A percentile compares a stretch with the other conserved stretches of the same genome.
phyloP scores from a whole-genome alignment of 30 jellyfish, hydroid and myxozoan species.

The Aurelia coerulea region DNA sequence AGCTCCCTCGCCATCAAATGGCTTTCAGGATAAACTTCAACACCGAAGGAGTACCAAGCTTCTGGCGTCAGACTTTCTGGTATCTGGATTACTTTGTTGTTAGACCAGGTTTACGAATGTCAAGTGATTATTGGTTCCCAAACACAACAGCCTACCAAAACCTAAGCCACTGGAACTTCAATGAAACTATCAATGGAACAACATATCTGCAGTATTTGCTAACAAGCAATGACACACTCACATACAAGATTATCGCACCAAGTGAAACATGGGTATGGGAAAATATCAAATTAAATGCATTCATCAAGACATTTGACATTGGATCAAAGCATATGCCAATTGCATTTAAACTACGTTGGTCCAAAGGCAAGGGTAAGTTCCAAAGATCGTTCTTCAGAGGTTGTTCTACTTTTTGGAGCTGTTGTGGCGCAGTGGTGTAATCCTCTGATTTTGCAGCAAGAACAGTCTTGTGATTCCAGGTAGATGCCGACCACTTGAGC shows the following conservation, averaged over 20 bases:
- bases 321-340: slow-evolving; percentile 56
- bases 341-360: slow-evolving; percentile 26
- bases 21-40: slow-evolving; percentile 69
- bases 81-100: slow-evolving; percentile 25
- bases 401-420: no score
- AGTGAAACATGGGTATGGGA: slow-evolving; percentile 55
- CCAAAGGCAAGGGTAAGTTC: slow-evolving; percentile 45
- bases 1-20: slow-evolving; percentile 74
- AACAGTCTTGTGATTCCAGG: no score
- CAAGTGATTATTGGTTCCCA: slow-evolving; percentile 50
- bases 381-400: no score
- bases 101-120: slow-evolving; percentile 35
- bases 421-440: no score
- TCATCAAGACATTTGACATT: slow-evolving; percentile 44
- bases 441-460: no score
- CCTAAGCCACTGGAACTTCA: slow-evolving; percentile 39
- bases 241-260: slow-evolving; percentile 49
- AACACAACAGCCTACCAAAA: slow-evolving; percentile 37
- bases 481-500: no score
- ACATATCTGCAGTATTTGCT: slow-evolving; percentile 25
- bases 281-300: slow-evolving; percentile 30
- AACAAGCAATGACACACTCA: slow-evolving; percentile 52
- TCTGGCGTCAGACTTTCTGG: slow-evolving; percentile 52
- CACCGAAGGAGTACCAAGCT: slow-evolving; percentile 47
- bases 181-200: slow-evolving; percentile 57